Conservation (phyloP, 1,140 invertebrate species). For the Uloborus diversus region DNA sequence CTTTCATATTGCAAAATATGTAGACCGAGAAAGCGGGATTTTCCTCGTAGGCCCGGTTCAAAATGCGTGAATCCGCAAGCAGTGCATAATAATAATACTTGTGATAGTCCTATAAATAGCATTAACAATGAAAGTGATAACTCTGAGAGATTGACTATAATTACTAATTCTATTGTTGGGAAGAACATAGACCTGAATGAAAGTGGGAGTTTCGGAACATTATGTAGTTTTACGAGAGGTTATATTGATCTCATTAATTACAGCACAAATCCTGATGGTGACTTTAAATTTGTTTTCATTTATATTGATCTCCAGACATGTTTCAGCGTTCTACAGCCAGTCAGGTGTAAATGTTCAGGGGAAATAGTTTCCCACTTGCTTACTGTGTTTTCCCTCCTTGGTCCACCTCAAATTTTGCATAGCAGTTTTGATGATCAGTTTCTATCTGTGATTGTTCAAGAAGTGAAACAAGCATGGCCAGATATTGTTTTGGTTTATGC, state of each 20-base stretch:
- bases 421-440: constrained; percentile 21
- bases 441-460: constrained; percentile 1
- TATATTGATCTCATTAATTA: constrained; percentile 39
- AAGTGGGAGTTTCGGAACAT: not conserved
- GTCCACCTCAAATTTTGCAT: constrained; percentile 48
- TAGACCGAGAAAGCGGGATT: not conserved
- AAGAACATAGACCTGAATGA: not conserved
- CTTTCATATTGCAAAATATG: constrained; percentile 47
- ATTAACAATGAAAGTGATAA: constrained; percentile 1
- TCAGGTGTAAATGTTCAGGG: constrained; percentile 22
- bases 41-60: not conserved
- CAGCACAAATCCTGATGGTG: constrained; percentile 28
- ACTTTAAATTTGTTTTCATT: constrained; percentile 36
- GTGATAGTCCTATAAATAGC: constrained; percentile 8
- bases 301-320: constrained; percentile 43
- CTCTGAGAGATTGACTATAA: not conserved
- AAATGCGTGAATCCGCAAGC: not conserved
- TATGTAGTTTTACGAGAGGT: constrained; percentile 20
- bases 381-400: constrained; percentile 18
- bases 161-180: not conserved
- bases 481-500: constrained; percentile 20
- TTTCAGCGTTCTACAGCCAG: constrained; percentile 29
- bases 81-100: not conserved
- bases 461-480: constrained; percentile 20
- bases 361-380: constrained; percentile 40